Percentiles rank a stretch among this genome's conserved stretches.
Conservation (phyloP, 2,113 vertebrate species). For the Ancistrus triradiatus region DNA sequence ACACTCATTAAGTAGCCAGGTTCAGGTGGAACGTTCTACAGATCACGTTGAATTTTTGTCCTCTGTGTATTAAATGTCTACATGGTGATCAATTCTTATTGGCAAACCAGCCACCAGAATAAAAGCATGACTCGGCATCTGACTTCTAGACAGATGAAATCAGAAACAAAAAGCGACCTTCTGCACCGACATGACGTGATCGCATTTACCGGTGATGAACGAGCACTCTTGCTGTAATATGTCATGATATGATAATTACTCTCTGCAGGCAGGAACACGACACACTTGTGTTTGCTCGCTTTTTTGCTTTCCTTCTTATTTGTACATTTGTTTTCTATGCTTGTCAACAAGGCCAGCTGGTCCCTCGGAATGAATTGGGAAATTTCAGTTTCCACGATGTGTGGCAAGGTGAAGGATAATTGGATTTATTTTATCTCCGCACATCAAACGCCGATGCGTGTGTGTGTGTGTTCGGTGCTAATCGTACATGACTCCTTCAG, state of each 20-base stretch:
- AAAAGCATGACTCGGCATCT: too few relatives aligned
- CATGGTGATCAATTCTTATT: too few relatives aligned
- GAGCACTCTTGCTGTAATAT: background rate
- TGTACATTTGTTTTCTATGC: background rate
- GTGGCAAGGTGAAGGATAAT: slow-evolving; percentile 39
- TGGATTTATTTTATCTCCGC: slow-evolving; percentile 23
- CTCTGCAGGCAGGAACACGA: background rate
- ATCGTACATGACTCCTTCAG: slow-evolving; percentile 16
- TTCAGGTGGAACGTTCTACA: too few relatives aligned
- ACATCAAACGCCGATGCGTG: slow-evolving; percentile 19
- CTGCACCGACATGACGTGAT: too few relatives aligned
- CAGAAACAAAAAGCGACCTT: too few relatives aligned
- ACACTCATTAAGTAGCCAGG: too few relatives aligned
- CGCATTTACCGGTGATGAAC: too few relatives aligned
- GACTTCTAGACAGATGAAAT: too few relatives aligned
- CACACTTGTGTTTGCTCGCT: slow-evolving; percentile 9
- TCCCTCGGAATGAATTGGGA: slow-evolving; percentile 25
- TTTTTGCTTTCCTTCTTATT: slow-evolving; percentile 4
- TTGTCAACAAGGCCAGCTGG: slow-evolving; percentile 22
- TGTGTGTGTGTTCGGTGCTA: background rate
- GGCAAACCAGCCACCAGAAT: too few relatives aligned
- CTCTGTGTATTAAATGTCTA: too few relatives aligned
- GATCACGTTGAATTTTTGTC: too few relatives aligned
- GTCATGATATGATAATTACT: slow-evolving; percentile 12
- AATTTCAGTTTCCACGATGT: slow-evolving; percentile 12